Conservation (phyloP, 37 sponge, comb jelly and placozoan genomes). For the Amphimedon queenslandica region DNA sequence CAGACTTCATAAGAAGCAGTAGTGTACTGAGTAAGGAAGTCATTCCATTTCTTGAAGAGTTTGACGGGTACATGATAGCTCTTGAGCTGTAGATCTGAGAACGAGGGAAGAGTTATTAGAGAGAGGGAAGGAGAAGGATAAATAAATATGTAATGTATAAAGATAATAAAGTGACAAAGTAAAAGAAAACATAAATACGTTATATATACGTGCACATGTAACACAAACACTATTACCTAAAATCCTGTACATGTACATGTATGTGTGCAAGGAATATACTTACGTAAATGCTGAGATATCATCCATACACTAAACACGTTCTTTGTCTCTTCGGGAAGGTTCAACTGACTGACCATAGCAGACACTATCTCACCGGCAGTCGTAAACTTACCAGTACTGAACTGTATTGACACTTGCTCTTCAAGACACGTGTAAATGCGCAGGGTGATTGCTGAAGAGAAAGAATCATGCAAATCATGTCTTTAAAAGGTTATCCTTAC, state of each 20-base stretch:
- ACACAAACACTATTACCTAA: neutral
- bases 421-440: conserved; percentile 36
- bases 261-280: conserved; percentile 16
- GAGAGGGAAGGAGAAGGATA: neutral
- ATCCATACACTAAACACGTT: conserved; percentile 72
- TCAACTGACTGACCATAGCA: conserved; percentile 22
- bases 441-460: conserved; percentile 43
- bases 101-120: too few species aligned
- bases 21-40: conserved; percentile 74
- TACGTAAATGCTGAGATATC: conserved; percentile 67
- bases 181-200: neutral
- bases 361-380: conserved; percentile 42
- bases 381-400: conserved; percentile 48
- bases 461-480: neutral
- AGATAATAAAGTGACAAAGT: neutral
- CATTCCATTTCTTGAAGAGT: conserved; percentile 79
- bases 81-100: conserved; percentile 74
- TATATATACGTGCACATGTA: neutral
- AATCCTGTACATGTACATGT: conserved; percentile 1
- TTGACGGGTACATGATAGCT: conserved; percentile 66
- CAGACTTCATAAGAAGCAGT: conserved; percentile 37
- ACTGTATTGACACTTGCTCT: neutral
- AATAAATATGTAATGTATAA: neutral
- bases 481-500: neutral
- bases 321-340: conserved; percentile 19